phyloP scores from a whole-genome alignment of 2,797 vertebrate genomes.

The Xenopus petersii region DNA sequence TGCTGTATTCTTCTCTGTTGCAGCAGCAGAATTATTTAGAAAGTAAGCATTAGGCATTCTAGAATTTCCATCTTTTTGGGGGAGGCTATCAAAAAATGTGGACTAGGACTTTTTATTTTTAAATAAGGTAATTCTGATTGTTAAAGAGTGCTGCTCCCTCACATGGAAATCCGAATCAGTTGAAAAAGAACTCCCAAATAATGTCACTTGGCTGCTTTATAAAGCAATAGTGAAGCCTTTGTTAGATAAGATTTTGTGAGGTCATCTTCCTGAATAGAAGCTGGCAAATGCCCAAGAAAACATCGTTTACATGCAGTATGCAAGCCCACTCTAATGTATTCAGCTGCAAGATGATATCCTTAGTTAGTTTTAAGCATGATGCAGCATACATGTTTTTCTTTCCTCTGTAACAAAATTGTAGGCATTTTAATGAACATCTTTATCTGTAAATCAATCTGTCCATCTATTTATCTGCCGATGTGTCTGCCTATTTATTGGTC shows the following conservation, averaged over 20 bases:
- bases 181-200: slow-evolving; percentile 39
- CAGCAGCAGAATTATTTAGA: too few species aligned
- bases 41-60: too few species aligned
- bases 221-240: slow-evolving; percentile 47
- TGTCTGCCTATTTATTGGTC: not conserved
- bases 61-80: too few species aligned
- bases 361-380: slow-evolving; percentile 33
- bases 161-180: slow-evolving; percentile 36
- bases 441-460: not conserved
- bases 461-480: not conserved
- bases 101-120: not conserved
- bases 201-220: slow-evolving; percentile 47
- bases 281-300: slow-evolving; percentile 34
- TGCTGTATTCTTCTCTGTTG: too few species aligned
- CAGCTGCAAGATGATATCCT: slow-evolving; percentile 36
- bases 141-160: slow-evolving; percentile 33
- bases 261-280: slow-evolving; percentile 47
- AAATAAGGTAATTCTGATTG: slow-evolving; percentile 11
- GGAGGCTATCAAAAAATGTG: too few species aligned
- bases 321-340: slow-evolving; percentile 39
- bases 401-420: not conserved
- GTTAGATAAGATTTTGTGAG: slow-evolving; percentile 49
- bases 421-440: not conserved
- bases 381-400: slow-evolving; percentile 21
- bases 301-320: slow-evolving; percentile 39